Percentiles rank a stretch among this genome's conserved stretches.
These are phyloP conservation scores for Platysteira castanea DNA, from an alignment of 2,113 vertebrate genomes.

Conservation along the genomic window DNA sequence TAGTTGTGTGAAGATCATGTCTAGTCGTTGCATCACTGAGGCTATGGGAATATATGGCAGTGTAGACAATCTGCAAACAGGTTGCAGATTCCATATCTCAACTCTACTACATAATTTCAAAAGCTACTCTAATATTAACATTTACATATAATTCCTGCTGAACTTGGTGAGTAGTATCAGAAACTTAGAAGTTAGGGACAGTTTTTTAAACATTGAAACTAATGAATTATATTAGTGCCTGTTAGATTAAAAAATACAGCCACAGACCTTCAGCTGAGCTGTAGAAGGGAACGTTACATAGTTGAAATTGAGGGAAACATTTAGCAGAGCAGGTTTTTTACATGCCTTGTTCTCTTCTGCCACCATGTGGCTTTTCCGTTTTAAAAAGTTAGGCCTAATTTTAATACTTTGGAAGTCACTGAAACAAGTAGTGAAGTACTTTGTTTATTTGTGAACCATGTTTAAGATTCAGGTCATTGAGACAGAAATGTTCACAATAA, in stretches of 20 bases:
- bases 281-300: background rate
- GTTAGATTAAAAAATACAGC: background rate
- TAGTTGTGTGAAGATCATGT: background rate
- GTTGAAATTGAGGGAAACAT: background rate
- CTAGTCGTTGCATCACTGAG: background rate
- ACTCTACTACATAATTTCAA: background rate
- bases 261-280: background rate
- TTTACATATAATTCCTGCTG: background rate
- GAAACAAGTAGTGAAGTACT: background rate
- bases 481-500: background rate
- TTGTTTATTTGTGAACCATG: background rate
- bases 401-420: background rate
- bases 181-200: background rate
- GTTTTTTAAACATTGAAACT: background rate
- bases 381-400: background rate
- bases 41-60: background rate
- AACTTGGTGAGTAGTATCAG: background rate
- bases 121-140: background rate
- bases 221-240: background rate
- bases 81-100: background rate
- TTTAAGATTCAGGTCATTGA: background rate
- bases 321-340: background rate
- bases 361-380: conserved; percentile 22
- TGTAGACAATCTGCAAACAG: background rate
- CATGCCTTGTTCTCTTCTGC: conserved; percentile 28